Conservation (phyloP, 2,113 vertebrate genomes). For the Dermatemys mawii region DNA sequence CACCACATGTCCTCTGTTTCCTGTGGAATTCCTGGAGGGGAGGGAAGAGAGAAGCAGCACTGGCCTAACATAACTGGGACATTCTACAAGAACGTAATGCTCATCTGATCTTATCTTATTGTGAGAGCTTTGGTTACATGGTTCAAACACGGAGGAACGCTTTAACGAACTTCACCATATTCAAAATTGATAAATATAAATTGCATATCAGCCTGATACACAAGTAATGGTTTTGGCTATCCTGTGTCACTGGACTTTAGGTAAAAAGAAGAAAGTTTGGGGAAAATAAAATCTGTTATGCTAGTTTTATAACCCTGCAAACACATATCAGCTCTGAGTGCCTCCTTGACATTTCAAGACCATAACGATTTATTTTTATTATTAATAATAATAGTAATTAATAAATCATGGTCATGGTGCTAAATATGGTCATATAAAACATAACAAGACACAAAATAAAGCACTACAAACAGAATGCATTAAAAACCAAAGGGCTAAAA, state of each 20-base stretch:
- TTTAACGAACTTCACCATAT: not conserved
- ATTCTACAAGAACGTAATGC: not conserved
- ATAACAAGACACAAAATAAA: not conserved
- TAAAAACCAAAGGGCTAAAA: not conserved
- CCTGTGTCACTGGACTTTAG: not conserved
- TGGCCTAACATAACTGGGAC: not conserved
- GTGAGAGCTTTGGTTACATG: not conserved
- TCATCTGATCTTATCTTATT: not conserved
- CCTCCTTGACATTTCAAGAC: not conserved
- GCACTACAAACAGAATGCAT: not conserved
- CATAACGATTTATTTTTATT: not conserved
- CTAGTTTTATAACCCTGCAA: not conserved
- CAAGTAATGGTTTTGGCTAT: not conserved
- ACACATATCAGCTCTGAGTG: not conserved
- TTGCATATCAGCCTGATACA: not conserved
- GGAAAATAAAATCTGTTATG: not conserved
- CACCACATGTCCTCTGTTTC: too few species aligned
- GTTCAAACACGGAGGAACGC: not conserved
- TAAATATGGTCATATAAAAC: too few species aligned
- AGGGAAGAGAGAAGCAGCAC: too few species aligned
- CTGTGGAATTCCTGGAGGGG: too few species aligned
- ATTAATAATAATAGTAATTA: not conserved
- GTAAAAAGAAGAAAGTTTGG: not conserved
- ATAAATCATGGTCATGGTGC: too few species aligned
- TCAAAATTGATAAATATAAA: not conserved